Conservation (phyloP, 1,140 invertebrate genomes). For the Lepidurus apus region DNA sequence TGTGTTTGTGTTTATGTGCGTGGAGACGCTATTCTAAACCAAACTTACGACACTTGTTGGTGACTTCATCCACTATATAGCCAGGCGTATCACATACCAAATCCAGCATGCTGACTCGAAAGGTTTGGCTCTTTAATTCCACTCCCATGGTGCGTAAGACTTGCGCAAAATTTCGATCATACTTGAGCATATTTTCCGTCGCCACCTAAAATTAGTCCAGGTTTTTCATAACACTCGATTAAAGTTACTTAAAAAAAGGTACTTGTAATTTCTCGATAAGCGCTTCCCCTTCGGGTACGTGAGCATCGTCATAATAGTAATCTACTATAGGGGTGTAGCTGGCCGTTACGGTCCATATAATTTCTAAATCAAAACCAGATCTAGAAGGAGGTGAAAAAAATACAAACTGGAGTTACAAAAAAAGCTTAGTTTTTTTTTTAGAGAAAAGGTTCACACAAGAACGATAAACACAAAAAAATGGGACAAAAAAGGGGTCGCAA, state of each 20-base stretch:
- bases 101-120: conserved; percentile 29
- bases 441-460: not conserved
- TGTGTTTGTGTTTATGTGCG: not conserved
- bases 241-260: not conserved
- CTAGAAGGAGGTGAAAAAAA: not conserved
- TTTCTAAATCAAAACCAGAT: conserved; percentile 12
- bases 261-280: conserved; percentile 33
- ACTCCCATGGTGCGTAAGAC: conserved; percentile 22
- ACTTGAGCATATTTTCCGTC: conserved; percentile 29
- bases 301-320: conserved; percentile 33
- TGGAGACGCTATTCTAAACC: not conserved
- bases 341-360: conserved; percentile 30
- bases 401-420: not conserved
- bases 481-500: not conserved
- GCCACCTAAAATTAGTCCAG: conserved; percentile 10
- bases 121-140: conserved; percentile 12
- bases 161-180: conserved; percentile 18
- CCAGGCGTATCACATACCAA: conserved; percentile 28
- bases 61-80: conserved; percentile 29
- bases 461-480: not conserved
- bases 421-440: not conserved
- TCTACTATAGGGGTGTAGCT: conserved; percentile 30
- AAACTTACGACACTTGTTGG: conserved; percentile 34
- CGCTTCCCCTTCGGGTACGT: conserved; percentile 33
- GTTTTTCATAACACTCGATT: not conserved